Percentiles rank a stretch among this genome's conserved stretches.
Conservation (phyloP, 2,888 invertebrate species). For the Physocephala rufipes region DNA sequence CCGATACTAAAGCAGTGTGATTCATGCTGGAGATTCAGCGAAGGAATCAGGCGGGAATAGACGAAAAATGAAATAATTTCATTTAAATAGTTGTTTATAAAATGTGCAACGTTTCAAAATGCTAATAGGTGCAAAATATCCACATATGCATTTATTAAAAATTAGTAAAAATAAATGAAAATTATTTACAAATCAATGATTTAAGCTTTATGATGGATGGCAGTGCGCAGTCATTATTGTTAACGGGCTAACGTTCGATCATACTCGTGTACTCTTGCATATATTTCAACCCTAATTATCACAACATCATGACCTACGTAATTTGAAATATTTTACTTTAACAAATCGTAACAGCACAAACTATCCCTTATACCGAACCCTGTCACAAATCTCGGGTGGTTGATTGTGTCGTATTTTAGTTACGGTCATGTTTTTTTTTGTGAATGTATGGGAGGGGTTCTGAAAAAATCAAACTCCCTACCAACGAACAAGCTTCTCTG, state of each 20-base stretch:
- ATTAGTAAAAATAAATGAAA: too few relatives aligned
- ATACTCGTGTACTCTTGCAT: not conserved
- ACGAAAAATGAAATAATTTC: too few relatives aligned
- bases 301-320: conserved; percentile 31
- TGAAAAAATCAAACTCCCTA: conserved; percentile 10
- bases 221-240: too few relatives aligned
- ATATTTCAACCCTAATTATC: conserved; percentile 30
- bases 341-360: conserved; percentile 12
- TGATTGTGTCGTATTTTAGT: conserved; percentile 28
- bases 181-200: too few relatives aligned
- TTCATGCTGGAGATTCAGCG: too few relatives aligned
- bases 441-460: not conserved
- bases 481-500: not conserved
- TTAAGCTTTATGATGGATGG: too few relatives aligned
- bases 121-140: too few relatives aligned
- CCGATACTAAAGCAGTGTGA: too few relatives aligned
- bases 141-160: too few relatives aligned
- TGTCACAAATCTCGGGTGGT: not conserved
- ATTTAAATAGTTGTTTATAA: too few relatives aligned
- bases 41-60: too few relatives aligned
- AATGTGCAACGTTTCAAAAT: too few relatives aligned
- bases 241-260: not conserved
- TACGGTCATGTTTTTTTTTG: conserved; percentile 1
- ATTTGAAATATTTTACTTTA: conserved; percentile 30
- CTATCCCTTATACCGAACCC: conserved; percentile 3